A percentile compares a stretch with the other conserved stretches of the same genome.
These are phyloP conservation scores for Oenanthe oenanthe DNA, from an alignment of 2,113 vertebrate genomes.

Conservation along the genomic window DNA sequence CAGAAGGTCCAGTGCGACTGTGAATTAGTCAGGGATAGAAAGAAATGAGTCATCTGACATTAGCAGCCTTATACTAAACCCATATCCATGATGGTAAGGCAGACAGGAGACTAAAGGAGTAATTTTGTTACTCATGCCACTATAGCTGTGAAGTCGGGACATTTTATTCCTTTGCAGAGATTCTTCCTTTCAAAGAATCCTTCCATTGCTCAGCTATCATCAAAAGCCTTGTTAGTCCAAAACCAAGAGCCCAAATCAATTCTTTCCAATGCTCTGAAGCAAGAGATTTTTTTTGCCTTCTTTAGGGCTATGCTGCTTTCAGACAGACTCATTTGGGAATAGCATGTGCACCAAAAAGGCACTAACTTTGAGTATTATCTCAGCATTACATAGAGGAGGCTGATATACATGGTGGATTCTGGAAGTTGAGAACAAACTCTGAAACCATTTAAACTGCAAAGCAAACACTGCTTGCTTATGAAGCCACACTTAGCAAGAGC, in stretches of 20 bases:
- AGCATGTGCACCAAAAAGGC: neutral
- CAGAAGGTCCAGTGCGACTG: neutral
- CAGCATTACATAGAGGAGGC: neutral
- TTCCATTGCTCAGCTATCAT: neutral
- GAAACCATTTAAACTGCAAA: neutral
- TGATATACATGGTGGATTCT: neutral
- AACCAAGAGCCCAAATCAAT: neutral
- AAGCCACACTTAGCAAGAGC: neutral
- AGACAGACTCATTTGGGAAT: neutral
- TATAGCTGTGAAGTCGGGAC: neutral
- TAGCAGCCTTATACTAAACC: neutral
- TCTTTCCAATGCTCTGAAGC: neutral
- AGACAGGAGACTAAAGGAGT: neutral
- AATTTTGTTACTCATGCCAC: neutral
- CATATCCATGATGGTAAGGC: accelerated
- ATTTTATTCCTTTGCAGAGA: neutral
- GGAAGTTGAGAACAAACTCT: neutral
- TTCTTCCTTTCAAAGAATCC: neutral
- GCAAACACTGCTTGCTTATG: neutral
- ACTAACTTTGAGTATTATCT: neutral
- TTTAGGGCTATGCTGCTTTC: neutral
- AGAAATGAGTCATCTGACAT: neutral
- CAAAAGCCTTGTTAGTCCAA: neutral
- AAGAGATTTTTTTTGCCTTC: neutral
- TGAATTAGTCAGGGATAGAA: neutral